Evolutionary conservation across 2,888 invertebrate genomes (phyloP).

Genomic region (Arrhopalites spinosus): DNA sequence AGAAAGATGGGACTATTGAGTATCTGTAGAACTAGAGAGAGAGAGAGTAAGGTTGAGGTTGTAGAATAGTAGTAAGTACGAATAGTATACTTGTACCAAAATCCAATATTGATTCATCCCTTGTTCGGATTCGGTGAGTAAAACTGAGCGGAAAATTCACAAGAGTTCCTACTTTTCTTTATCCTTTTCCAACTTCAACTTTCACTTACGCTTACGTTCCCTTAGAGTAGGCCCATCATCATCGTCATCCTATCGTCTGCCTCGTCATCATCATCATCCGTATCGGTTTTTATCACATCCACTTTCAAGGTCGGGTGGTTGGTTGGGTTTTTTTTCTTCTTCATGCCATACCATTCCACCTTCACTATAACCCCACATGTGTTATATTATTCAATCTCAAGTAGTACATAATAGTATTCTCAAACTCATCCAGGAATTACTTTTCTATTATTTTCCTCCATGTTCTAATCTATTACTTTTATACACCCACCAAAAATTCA

Average conservation of each 20-base stretch:
- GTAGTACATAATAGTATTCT: no score
- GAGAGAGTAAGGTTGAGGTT: background rate
- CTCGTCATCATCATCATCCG: background rate
- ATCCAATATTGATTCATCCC: slow-evolving; percentile 28
- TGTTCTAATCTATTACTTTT: no score
- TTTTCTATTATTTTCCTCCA: no score
- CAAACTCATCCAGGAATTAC: no score
- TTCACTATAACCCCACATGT: no score
- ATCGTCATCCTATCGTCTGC: background rate
- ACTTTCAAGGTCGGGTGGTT: background rate
- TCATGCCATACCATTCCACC: background rate
- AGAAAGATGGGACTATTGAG: background rate
- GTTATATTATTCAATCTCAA: no score
- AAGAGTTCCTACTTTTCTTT: slow-evolving; percentile 18
- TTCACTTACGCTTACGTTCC: background rate
- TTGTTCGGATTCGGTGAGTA: slow-evolving; percentile 19
- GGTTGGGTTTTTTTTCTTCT: background rate
- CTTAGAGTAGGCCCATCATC: background rate
- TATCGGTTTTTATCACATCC: no score
- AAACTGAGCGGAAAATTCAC: slow-evolving; percentile 14
- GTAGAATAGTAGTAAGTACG: background rate
- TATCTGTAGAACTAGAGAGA: background rate
- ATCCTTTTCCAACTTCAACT: background rate
- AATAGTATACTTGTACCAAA: background rate
- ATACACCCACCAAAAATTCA: no score